Percentiles rank a stretch among this genome's conserved stretches.
These are phyloP conservation scores for Orchesellides sinensis DNA, from an alignment of 2,888 invertebrate genomes.

Conservation along the genomic window DNA sequence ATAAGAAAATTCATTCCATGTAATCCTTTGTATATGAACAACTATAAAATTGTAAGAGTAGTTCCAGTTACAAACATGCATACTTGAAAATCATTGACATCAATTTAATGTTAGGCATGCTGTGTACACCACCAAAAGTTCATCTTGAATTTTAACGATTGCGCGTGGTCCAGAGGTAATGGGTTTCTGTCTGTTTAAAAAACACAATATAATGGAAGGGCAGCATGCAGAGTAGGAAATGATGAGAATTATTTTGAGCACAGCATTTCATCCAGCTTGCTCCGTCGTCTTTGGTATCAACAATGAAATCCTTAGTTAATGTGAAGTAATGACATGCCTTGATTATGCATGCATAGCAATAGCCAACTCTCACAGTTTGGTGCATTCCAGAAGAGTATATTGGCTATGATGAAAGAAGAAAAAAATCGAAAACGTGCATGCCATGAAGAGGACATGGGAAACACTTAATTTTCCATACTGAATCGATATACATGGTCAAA, in stretches of 20 bases:
- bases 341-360: slow-evolving; percentile 51
- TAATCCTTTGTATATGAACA: background rate
- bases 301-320: slow-evolving; percentile 30
- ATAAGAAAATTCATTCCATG: too few relatives aligned
- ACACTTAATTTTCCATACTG: slow-evolving; percentile 4
- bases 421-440: slow-evolving; percentile 1
- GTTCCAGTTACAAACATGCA: background rate
- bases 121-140: too few relatives aligned
- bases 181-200: slow-evolving; percentile 19
- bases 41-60: background rate
- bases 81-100: background rate
- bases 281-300: slow-evolving; percentile 12
- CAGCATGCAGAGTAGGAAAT: slow-evolving; percentile 52
- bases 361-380: slow-evolving; percentile 15
- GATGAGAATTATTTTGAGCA: slow-evolving; percentile 26
- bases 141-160: too few relatives aligned
- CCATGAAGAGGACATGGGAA: slow-evolving; percentile 18
- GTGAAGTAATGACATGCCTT: slow-evolving; percentile 50
- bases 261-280: background rate
- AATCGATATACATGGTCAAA: background rate
- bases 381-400: slow-evolving; percentile 4
- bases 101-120: too few relatives aligned
- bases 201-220: slow-evolving; percentile 38
- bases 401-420: background rate
- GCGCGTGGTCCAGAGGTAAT: slow-evolving; percentile 7